phyloP scores from a whole-genome alignment of 2,113 vertebrate genomes.

The Gobiocypris rarus region DNA sequence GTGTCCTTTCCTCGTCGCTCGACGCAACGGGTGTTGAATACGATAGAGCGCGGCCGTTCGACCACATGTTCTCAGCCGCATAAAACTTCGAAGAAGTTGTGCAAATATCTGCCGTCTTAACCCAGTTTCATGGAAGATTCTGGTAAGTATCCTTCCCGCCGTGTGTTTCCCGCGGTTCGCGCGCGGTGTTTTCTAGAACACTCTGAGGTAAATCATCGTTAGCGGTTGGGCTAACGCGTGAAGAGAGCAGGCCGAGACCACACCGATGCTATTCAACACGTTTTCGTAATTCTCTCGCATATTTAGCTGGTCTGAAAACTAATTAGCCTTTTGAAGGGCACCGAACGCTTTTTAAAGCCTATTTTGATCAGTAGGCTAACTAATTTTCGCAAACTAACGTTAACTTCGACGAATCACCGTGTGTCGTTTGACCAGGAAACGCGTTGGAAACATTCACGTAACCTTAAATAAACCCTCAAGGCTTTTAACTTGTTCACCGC shows the following conservation, averaged over 20 bases:
- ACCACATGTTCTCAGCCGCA: slow-evolving; percentile 47
- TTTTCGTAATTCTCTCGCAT: not conserved
- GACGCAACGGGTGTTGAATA: slow-evolving; percentile 62
- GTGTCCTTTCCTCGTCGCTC: slow-evolving; percentile 19
- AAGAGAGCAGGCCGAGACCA: slow-evolving; percentile 9
- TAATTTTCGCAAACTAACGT: not conserved
- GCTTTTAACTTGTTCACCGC: too few relatives aligned
- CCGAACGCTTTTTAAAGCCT: not conserved
- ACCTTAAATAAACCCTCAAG: not conserved
- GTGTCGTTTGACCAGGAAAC: not conserved
- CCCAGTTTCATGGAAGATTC: slow-evolving; percentile 69
- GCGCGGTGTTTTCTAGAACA: not conserved
- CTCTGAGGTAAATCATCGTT: not conserved
- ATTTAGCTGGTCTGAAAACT: not conserved
- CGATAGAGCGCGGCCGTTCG: slow-evolving; percentile 52
- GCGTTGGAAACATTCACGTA: not conserved
- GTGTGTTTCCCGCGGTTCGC: not conserved
- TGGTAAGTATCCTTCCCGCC: slow-evolving; percentile 62
- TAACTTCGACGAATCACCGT: not conserved
- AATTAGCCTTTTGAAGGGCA: not conserved
- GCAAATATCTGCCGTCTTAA: slow-evolving; percentile 28
- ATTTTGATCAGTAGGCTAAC: not conserved
- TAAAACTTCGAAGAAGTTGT: slow-evolving; percentile 55
- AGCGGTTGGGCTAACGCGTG: not conserved
- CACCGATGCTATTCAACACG: too few relatives aligned